These are phyloP conservation scores for Limonius californicus DNA, from an alignment of 1,140 invertebrate species.

Conservation along the genomic window DNA sequence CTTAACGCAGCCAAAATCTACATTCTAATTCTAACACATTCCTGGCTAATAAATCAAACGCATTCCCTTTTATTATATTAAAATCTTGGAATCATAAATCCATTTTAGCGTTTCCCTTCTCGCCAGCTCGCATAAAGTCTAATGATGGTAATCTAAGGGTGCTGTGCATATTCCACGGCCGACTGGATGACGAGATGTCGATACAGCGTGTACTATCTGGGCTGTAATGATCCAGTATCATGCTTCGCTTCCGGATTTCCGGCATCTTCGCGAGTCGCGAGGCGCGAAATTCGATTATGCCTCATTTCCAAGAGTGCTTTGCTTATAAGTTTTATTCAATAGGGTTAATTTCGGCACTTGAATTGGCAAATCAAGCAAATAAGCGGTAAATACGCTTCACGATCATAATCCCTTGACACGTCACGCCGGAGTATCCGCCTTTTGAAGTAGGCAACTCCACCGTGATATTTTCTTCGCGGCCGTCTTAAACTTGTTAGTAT, in stretches of 20 bases:
- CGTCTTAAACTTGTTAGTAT: no score
- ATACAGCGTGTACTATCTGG: background rate
- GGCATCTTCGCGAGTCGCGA: background rate
- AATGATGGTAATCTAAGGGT: background rate
- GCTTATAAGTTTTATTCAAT: background rate
- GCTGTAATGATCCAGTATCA: background rate
- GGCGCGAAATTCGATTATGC: slow-evolving; percentile 5
- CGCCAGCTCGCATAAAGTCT: background rate
- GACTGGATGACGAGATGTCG: background rate
- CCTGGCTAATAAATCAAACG: background rate
- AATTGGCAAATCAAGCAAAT: background rate
- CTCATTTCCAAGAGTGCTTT: slow-evolving; percentile 1
- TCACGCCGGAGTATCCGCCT: no score
- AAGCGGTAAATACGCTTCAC: no score
- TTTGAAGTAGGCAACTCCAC: no score
- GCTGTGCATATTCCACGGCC: background rate
- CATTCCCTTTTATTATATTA: background rate
- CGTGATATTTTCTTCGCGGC: background rate
- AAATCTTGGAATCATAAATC: background rate
- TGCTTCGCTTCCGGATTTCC: background rate
- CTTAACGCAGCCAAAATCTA: background rate
- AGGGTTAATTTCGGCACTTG: background rate
- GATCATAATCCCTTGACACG: no score
- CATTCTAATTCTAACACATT: background rate
- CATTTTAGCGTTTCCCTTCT: background rate